These are phyloP conservation scores for Sebastes oblongus DNA, from an alignment of 2,797 vertebrate genomes.

Conservation along the genomic window DNA sequence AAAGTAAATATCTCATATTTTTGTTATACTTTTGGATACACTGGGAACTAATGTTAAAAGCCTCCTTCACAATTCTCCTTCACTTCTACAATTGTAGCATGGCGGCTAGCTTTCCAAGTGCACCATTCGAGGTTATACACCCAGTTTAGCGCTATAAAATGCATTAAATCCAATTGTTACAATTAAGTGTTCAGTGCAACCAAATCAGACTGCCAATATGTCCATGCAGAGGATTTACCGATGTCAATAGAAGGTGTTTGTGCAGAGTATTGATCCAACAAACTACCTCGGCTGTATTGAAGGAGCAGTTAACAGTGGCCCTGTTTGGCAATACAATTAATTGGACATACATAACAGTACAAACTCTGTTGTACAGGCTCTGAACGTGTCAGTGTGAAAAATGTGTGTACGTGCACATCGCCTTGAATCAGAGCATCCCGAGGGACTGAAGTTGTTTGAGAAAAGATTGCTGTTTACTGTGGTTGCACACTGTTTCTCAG, in stretches of 20 bases:
- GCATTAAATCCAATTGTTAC: background rate
- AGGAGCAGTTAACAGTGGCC: background rate
- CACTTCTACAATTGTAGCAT: background rate
- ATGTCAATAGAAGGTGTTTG: background rate
- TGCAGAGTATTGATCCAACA: background rate
- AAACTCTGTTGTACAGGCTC: background rate
- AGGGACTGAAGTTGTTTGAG: background rate
- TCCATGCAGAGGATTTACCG: background rate
- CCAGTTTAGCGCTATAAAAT: background rate
- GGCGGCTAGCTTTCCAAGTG: background rate
- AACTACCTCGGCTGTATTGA: background rate
- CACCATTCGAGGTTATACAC: background rate
- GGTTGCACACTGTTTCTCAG: background rate
- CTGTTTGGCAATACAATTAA: background rate
- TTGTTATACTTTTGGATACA: background rate
- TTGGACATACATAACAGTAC: background rate
- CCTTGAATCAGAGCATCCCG: background rate
- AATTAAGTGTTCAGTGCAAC: background rate
- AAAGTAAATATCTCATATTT: background rate
- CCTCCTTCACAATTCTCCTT: background rate
- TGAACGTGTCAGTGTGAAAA: background rate
- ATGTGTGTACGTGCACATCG: background rate
- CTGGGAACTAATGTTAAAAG: background rate
- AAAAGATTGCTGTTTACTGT: background rate
- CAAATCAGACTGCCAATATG: background rate